These are phyloP conservation scores for Chascanopsetta lugubris DNA, from an alignment of 2,113 vertebrate genomes.

Conservation along the genomic window DNA sequence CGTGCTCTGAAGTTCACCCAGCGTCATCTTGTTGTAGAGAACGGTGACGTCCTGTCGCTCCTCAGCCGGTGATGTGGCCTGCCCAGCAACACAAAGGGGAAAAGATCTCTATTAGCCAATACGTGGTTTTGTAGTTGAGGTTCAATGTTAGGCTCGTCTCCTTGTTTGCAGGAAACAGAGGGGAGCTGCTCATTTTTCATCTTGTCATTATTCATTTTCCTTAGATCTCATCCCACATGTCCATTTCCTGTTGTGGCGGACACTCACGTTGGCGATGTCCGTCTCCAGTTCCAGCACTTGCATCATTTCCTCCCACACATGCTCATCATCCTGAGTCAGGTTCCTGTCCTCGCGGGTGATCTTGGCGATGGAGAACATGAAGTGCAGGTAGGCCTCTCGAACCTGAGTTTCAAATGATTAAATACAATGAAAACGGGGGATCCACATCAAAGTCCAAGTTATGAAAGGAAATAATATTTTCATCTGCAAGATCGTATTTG, in stretches of 20 bases:
- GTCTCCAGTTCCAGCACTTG: constrained; percentile 92
- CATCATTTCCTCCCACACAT: constrained; percentile 88
- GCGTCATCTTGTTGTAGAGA: constrained; percentile 93
- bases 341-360: constrained; percentile 90
- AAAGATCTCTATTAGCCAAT: constrained; percentile 1
- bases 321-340: constrained; percentile 80
- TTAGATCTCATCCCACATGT: constrained; percentile 7
- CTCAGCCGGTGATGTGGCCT: constrained; percentile 91
- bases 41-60: constrained; percentile 92
- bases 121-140: not conserved
- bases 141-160: constrained; percentile 18
- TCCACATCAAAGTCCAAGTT: constrained; percentile 1
- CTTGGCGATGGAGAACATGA: constrained; percentile 89
- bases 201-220: constrained; percentile 38
- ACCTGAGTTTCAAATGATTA: constrained; percentile 79
- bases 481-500: not conserved
- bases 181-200: constrained; percentile 36
- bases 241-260: constrained; percentile 36
- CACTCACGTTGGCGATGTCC: constrained; percentile 91
- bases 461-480: not conserved
- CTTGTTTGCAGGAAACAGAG: constrained; percentile 20
- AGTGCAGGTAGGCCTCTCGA: constrained; percentile 91
- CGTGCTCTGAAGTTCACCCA: constrained; percentile 86
- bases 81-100: constrained; percentile 34
- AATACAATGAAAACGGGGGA: not conserved